phyloP scores from a whole-genome alignment of 2,888 invertebrate species.

The Oconnorella tubifera region DNA sequence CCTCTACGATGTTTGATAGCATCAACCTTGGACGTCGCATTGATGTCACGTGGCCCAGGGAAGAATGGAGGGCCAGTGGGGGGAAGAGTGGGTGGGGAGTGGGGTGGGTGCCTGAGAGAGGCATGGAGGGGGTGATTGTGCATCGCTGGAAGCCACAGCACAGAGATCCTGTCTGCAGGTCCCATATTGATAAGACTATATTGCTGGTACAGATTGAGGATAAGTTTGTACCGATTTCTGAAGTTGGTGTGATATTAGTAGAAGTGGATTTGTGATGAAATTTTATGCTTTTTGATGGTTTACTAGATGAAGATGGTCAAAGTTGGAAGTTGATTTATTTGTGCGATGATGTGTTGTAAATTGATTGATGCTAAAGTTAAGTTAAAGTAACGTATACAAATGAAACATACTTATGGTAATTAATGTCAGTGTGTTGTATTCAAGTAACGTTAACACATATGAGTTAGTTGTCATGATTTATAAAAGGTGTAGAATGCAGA shows the following conservation, averaged over 20 bases:
- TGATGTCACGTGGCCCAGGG: conserved; percentile 93
- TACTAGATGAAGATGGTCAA: neutral
- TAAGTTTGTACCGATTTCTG: conserved; percentile 86
- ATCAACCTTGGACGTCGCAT: conserved; percentile 84
- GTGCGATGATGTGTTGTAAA: neutral
- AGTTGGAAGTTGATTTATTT: neutral
- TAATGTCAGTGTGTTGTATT: too few relatives aligned
- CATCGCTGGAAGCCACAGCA: conserved; percentile 94
- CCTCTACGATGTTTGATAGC: conserved; percentile 67
- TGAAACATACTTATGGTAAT: too few relatives aligned
- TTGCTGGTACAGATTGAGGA: conserved; percentile 88
- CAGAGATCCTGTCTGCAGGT: conserved; percentile 77
- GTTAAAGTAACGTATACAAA: too few relatives aligned
- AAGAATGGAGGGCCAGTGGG: conserved; percentile 78
- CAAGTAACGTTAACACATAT: too few relatives aligned
- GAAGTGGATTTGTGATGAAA: conserved; percentile 50
- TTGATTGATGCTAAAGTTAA: too few relatives aligned
- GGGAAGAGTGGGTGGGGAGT: conserved; percentile 80
- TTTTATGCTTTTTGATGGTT: neutral
- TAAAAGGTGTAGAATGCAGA: too few relatives aligned
- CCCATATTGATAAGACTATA: conserved; percentile 87
- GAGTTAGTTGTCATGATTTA: too few relatives aligned
- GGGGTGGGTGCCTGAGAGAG: conserved; percentile 81
- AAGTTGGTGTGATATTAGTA: conserved; percentile 68
- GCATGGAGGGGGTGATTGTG: conserved; percentile 85